phyloP scores from a whole-genome alignment of 1,140 invertebrate genomes.

The Caerostris darwini region DNA sequence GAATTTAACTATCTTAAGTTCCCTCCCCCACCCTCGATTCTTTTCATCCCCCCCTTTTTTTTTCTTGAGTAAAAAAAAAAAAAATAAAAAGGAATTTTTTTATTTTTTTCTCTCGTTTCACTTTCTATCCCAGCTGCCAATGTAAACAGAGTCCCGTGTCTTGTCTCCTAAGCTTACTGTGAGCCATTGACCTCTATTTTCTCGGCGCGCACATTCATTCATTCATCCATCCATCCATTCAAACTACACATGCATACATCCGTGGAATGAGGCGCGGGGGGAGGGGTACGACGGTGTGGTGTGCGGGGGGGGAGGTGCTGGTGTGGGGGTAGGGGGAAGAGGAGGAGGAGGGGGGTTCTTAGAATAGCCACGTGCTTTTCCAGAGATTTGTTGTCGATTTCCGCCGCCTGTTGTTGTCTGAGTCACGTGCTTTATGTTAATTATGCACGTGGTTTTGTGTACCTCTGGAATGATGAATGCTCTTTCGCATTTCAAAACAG shows the following conservation, averaged over 20 bases:
- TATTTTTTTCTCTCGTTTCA: background rate
- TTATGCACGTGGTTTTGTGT: conserved; percentile 74
- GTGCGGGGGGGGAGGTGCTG: background rate
- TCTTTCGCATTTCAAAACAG: conserved; percentile 8
- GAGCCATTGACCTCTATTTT: conserved; percentile 71
- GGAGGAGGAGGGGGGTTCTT: conserved; percentile 43
- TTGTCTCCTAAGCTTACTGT: conserved; percentile 49
- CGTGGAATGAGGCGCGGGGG: conserved; percentile 22
- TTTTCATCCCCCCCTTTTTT: background rate
- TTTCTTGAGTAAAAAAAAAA: background rate
- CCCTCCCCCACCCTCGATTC: background rate
- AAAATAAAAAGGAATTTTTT: background rate
- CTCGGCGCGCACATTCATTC: conserved; percentile 45
- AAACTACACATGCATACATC: conserved; percentile 73
- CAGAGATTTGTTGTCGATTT: conserved; percentile 76
- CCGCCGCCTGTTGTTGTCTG: conserved; percentile 57
- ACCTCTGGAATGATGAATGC: conserved; percentile 27
- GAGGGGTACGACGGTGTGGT: background rate
- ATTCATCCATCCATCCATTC: conserved; percentile 74
- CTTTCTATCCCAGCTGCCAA: conserved; percentile 41
- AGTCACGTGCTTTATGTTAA: conserved; percentile 75
- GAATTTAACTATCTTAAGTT: conserved; percentile 16
- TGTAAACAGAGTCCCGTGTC: conserved; percentile 69
- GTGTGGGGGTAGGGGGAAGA: background rate
- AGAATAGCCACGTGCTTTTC: conserved; percentile 74